phyloP scores from a whole-genome alignment of 1,140 invertebrate species.

The Drosophila yakuba region DNA sequence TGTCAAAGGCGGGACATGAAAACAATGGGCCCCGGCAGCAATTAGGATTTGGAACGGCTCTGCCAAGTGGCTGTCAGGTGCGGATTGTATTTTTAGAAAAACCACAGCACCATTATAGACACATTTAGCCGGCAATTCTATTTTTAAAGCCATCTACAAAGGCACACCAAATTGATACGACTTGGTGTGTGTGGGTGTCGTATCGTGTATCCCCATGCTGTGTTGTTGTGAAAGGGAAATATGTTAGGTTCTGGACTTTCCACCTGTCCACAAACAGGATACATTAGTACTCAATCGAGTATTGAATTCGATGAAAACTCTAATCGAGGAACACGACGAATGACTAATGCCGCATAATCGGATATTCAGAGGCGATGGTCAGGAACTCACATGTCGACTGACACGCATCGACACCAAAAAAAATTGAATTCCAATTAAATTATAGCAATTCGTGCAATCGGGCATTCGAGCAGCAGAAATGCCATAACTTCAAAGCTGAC shows the following conservation, averaged over 20 bases:
- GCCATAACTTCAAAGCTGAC: conserved; percentile 28
- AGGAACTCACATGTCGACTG: conserved; percentile 24
- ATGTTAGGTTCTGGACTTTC: conserved; percentile 27
- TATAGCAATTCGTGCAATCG: conserved; percentile 12
- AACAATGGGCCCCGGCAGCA: conserved; percentile 58
- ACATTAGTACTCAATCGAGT: conserved; percentile 15
- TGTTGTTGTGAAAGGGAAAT: conserved; percentile 9
- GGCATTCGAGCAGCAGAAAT: conserved; percentile 10
- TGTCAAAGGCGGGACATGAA: conserved; percentile 66
- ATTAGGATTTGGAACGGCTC: conserved; percentile 53
- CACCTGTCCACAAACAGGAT: conserved; percentile 29
- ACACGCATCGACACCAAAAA: conserved; percentile 29
- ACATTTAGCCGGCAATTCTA: conserved; percentile 73
- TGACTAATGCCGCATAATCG: conserved; percentile 23
- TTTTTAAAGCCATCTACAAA: conserved; percentile 68
- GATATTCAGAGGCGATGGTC: conserved; percentile 5
- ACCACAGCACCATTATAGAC: conserved; percentile 65
- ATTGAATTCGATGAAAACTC: conserved; percentile 32
- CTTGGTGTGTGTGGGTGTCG: not conserved
- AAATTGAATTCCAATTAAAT: conserved; percentile 42
- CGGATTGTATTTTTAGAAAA: conserved; percentile 71
- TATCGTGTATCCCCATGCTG: no score
- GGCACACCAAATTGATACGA: conserved; percentile 21
- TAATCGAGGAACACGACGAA: conserved; percentile 28
- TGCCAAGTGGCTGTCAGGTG: conserved; percentile 47